These are phyloP conservation scores for Conus ventricosus DNA, from an alignment of 1,140 invertebrate species.

Conservation along the genomic window DNA sequence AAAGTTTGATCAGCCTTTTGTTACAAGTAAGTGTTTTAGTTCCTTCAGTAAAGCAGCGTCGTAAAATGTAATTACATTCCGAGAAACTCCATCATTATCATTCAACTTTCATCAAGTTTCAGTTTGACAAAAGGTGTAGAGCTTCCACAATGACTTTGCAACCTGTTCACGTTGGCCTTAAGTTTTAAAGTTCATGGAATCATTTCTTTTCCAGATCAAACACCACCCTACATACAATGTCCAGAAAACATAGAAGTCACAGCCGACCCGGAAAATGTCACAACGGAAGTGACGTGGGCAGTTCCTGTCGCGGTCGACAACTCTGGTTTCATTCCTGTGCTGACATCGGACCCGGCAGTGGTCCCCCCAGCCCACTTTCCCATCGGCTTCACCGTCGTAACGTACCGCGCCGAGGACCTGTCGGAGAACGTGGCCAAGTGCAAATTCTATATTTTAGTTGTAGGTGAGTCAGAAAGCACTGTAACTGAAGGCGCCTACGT, in stretches of 20 bases:
- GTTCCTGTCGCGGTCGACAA: constrained; percentile 74
- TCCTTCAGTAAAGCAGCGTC: no score
- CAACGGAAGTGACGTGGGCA: constrained; percentile 77
- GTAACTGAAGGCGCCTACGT: neutral
- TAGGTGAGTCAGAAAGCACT: constrained; percentile 64
- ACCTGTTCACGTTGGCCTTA: no score
- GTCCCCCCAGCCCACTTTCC: constrained; percentile 73
- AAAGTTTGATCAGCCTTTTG: no score
- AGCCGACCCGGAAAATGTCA: constrained; percentile 76
- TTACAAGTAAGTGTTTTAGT: no score
- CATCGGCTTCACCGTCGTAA: constrained; percentile 74
- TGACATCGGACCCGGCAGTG: constrained; percentile 75
- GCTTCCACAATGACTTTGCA: no score
- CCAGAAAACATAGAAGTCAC: constrained; percentile 75
- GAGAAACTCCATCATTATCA: no score
- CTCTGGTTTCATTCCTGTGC: constrained; percentile 65
- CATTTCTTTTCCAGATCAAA: constrained; percentile 73
- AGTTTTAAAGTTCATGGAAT: no score
- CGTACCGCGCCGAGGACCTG: constrained; percentile 75
- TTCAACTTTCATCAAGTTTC: no score
- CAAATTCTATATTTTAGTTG: constrained; percentile 74
- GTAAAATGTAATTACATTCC: no score
- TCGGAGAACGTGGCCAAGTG: constrained; percentile 75
- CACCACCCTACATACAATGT: constrained; percentile 77
- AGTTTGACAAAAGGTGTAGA: no score